Evolutionary conservation across 2,888 invertebrate genomes (phyloP), one percentile per base, ranked within the genome.

Genomic region (Lochmaea capreae): DNA sequence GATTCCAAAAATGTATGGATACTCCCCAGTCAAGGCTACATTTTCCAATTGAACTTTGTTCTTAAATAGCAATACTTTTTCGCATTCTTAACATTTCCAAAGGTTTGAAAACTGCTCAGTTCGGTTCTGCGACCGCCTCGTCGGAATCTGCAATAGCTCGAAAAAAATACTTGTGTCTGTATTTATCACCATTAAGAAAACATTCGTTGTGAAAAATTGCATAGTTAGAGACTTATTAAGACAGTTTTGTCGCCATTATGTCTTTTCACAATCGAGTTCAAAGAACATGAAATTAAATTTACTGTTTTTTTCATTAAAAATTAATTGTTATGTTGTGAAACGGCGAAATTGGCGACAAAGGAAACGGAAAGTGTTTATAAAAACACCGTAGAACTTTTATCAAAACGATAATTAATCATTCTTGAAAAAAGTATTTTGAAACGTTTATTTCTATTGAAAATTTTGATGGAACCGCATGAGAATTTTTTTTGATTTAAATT

Each of bases 131-230:
- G n/a, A 16, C 16, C 54, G 54, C 54, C 54, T 16, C 54, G 10
- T 16, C 16, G 54, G 58, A 67, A 67, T 67, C 11, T 43, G 42
- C 57, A 12, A 42, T 18, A 16, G 42, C 57, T 52, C 11, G 10
- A 43, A 18, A 68, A 61, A 62, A 68, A 68, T 66, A 18, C 52
- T 42, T 57, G 8, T 11, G 8, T 43, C 12, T 4, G 57, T 42
- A 66, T 66, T 66, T 39, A 57, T 61, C 61, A 68, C 68, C 61
- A 68, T 68, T 68, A 61, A 68, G 49, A 26, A 61, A 68, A 62
- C 68, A n/a, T 68, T 67, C 22, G 58, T 68, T 52, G 59, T 68
- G 52, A 68, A 68, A 61, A 68, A 68, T 68, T 68, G 61, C 68
- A 68, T 49, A 61, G 46, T 68, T 61, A 59, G 26, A 67, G 58